Evolutionary conservation across 2,797 vertebrate genomes (phyloP), one percentile per base, ranked within the genome.

Genomic region (Esox masquinongy): DNA sequence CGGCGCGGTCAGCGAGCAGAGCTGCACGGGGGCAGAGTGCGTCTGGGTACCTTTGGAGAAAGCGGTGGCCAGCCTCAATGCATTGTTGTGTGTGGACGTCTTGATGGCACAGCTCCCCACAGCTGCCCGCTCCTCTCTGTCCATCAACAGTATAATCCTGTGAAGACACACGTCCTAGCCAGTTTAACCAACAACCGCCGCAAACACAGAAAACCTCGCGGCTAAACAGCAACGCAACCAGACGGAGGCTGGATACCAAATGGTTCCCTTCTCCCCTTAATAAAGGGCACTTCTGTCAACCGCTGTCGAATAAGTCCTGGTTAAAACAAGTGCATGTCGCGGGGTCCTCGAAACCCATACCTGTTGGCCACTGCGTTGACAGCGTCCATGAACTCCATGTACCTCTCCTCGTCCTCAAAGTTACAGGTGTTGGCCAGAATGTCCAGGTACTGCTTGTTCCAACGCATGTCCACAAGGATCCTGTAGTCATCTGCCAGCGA

Each of bases 391-490:
- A 98, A 95, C 81, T 98, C 95, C 50, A 92, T 90, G 75, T 95
- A 94, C 77, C 96, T 90, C 26, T 97, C 96, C 78, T 97, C 95
- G 22, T 96, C 94, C 83, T 98, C 96, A 85, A 97, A 97, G 86
- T 91, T 96, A 85, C 96, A 87, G 0, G 97, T 97, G 92, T 96
- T 98, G 82, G 93, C 95, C 74, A 97, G 86, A 75, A 97, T 95
- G 80, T 98, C 96, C 90, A 99, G 90, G 83, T 97, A 95, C 74
- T 99, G 98, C 84, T 96, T 95, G 87, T 99, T 99, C 98, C 98
- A 99, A 8, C 98, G 95, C 90, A 97, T 96, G 84, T 99, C 98
- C 85, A 97, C 87, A 80, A 95, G 93, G 77, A 96, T 95, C 85
- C 96, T 95, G 82, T 94, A 96, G 76, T 98, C 96, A 91, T 97